Conservation (phyloP, 2,797 vertebrate species). For the Parambassis ranga region DNA sequence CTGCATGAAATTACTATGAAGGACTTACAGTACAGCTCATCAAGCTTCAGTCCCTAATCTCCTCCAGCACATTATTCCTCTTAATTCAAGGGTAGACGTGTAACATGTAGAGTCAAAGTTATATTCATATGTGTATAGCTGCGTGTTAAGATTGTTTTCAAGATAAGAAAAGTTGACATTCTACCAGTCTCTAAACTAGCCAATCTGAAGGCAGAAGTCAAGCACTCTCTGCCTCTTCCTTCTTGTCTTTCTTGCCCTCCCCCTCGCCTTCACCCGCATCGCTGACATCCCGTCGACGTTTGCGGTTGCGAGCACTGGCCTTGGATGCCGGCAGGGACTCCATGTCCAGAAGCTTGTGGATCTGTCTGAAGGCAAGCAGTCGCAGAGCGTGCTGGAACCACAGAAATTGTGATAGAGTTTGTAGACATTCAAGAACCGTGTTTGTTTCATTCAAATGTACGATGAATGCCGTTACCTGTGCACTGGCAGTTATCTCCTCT, state of each 20-base stretch:
- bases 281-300: constrained; percentile 69
- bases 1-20: constrained; percentile 20
- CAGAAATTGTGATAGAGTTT: not conserved
- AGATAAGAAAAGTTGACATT: constrained; percentile 61
- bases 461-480: constrained; percentile 67
- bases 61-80: constrained; percentile 16
- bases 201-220: constrained; percentile 51
- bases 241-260: constrained; percentile 76
- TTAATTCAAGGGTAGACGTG: constrained; percentile 43
- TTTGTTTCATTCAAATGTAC: not conserved
- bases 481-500: constrained; percentile 83
- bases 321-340: constrained; percentile 74
- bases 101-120: constrained; percentile 60
- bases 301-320: constrained; percentile 74
- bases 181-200: constrained; percentile 60
- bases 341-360: constrained; percentile 82
- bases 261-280: constrained; percentile 65
- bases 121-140: constrained; percentile 61
- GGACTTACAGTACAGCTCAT: constrained; percentile 15
- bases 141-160: constrained; percentile 58
- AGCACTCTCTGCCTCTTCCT: constrained; percentile 53
- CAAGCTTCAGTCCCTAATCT: constrained; percentile 21
- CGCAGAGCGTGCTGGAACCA: constrained; percentile 78
- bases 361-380: constrained; percentile 82
- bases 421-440: not conserved